These are phyloP conservation scores for Drosophila repleta DNA, from an alignment of 1,140 invertebrate species.

Conservation along the genomic window DNA sequence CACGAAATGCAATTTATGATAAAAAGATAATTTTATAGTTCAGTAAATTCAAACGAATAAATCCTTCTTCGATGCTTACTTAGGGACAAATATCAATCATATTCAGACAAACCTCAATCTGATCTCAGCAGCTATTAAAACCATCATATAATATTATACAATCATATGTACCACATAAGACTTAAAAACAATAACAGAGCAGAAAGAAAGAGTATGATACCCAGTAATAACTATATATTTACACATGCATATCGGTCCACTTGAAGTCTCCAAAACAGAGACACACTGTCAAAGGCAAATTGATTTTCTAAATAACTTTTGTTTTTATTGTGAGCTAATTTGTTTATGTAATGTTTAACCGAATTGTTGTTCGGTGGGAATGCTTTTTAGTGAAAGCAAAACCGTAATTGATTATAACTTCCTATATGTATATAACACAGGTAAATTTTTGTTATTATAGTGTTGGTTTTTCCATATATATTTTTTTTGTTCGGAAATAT, in stretches of 20 bases:
- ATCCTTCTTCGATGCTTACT: no score
- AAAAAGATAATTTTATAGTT: no score
- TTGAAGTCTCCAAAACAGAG: conserved; percentile 1
- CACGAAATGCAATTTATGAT: no score
- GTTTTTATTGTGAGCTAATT: conserved; percentile 74
- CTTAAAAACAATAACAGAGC: no score
- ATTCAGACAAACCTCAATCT: no score
- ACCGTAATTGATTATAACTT: conserved; percentile 78
- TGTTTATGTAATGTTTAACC: conserved; percentile 57
- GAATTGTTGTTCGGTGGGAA: conserved; percentile 68
- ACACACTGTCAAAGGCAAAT: conserved; percentile 43
- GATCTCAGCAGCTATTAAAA: no score
- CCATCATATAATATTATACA: no score
- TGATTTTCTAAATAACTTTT: conserved; percentile 61
- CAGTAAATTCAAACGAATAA: no score
- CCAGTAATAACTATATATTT: background rate
- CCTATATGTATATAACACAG: conserved; percentile 77
- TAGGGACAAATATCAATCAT: no score
- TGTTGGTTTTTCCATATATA: conserved; percentile 20
- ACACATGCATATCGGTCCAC: background rate
- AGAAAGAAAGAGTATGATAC: no score
- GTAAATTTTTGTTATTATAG: conserved; percentile 42
- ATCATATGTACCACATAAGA: no score
- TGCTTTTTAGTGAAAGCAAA: conserved; percentile 77
- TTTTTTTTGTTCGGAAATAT: conserved; percentile 58